Base-by-base conservation (phyloP, 2,113 vertebrate genomes). In the Thryonomys swinderianus region DNA sequence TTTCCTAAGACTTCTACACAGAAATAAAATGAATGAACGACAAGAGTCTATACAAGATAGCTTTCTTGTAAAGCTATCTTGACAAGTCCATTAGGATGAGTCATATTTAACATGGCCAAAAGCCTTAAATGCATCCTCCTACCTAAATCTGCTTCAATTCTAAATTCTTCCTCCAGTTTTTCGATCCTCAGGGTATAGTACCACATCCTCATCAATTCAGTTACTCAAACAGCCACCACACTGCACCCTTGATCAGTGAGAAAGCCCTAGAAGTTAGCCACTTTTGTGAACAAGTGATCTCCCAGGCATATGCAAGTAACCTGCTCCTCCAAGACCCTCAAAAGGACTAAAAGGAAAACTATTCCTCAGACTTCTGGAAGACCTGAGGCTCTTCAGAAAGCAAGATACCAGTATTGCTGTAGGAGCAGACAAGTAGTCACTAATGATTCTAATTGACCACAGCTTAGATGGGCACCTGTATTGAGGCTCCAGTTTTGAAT, bases 1-100 rank as follows among this genome's bases (percentile, higher is more conserved):
- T 78, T 81, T 94, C n/a, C 64, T 86, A 92, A 86, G 67, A 87
- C 5, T 78, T 95, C 69, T 17, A 62, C 57, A 88, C 59, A 64
- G 71, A 88, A 91, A 93, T 25, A 91, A 95, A 80, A 88, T 21
- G 2, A 85, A 57, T 48, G 57, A 61, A 0, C 20, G 11, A 69
- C 5, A 61, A 55, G 14, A 93, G 17, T 57, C 21, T 73, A 64
- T 71, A 91, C 21, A 73, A 91, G 25, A 74, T 37, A 85, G 62
- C 40, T 85, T 93, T 85, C 45, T 42, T 81, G 42, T 37, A 45
- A 88, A 88, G 48, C 48, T 51, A 51, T 51, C 48, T 51, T 51
- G 14, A 74, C 21, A 20, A 27, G 73, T 45, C n/a, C 30, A 66
- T 48, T 84, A 88, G 55, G 20, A 66, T 45, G 30, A 18, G 37